Percentiles rank a stretch among this genome's conserved stretches.
Evolutionary conservation across 1,140 invertebrate species (phyloP).

Genomic region (Choristoneura fumiferana): DNA sequence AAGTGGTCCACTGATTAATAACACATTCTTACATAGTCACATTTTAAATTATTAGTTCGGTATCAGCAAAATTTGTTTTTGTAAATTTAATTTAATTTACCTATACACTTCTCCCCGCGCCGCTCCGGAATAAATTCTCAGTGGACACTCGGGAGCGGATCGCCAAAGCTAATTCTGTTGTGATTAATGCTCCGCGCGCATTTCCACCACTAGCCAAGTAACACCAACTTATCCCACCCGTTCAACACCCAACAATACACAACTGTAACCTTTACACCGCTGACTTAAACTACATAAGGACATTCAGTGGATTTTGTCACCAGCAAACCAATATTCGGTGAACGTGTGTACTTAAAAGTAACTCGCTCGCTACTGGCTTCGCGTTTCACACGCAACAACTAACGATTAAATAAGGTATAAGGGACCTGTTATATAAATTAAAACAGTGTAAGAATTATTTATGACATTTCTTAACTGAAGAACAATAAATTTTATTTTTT

Average conservation of each 20-base stretch:
- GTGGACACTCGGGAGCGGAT: slow-evolving; percentile 72
- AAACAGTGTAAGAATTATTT: slow-evolving; percentile 39
- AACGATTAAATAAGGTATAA: slow-evolving; percentile 57
- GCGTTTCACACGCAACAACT: slow-evolving; percentile 74
- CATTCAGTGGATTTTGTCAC: slow-evolving; percentile 29
- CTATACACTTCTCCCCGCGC: slow-evolving; percentile 36
- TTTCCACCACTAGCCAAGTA: slow-evolving; percentile 65
- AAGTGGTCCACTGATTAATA: no score
- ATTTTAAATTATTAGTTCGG: no score
- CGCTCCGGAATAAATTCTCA: slow-evolving; percentile 61
- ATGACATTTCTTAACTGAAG: slow-evolving; percentile 21
- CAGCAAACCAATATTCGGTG: slow-evolving; percentile 31
- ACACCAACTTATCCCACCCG: slow-evolving; percentile 33
- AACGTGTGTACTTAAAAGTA: slow-evolving; percentile 52
- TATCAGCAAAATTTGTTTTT: no score
- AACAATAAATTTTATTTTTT: slow-evolving; percentile 16
- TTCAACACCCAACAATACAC: slow-evolving; percentile 9
- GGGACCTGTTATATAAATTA: slow-evolving; percentile 58
- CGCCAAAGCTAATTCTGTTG: slow-evolving; percentile 77
- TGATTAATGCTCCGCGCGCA: slow-evolving; percentile 75
- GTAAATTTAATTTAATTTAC: slow-evolving; percentile 27
- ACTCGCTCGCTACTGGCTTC: slow-evolving; percentile 57
- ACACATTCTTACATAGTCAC: no score
- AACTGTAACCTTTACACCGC: slow-evolving; percentile 36
- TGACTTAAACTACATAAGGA: slow-evolving; percentile 21